phyloP scores from a whole-genome alignment of 2,888 invertebrate species.

The Linnaemya tessellans region DNA sequence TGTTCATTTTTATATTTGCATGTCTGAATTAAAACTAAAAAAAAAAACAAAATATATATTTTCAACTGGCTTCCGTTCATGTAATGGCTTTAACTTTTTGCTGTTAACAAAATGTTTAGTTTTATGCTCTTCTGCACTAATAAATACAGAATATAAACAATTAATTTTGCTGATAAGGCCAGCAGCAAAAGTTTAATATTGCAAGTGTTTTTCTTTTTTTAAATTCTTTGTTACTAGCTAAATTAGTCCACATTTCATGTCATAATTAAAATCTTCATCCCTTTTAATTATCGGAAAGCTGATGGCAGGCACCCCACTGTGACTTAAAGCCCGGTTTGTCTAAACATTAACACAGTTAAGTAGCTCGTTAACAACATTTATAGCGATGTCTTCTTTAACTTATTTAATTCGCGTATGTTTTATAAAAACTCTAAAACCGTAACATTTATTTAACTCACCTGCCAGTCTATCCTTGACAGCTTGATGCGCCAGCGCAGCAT shows the following conservation, averaged over 20 bases:
- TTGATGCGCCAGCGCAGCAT: constrained; percentile 90
- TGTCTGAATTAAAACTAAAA: neutral
- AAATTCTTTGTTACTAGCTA: neutral
- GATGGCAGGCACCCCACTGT: constrained; percentile 41
- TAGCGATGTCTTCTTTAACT: constrained; percentile 22
- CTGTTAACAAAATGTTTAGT: constrained; percentile 6
- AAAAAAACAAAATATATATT: neutral
- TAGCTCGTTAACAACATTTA: constrained; percentile 50
- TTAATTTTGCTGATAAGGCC: constrained; percentile 4
- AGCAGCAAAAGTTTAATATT: neutral
- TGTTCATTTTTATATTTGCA: neutral
- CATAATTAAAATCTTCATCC: constrained; percentile 37
- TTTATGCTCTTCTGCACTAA: constrained; percentile 23
- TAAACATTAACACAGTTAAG: constrained; percentile 59
- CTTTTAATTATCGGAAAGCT: constrained; percentile 17
- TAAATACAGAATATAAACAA: constrained; percentile 16
- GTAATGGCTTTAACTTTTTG: neutral
- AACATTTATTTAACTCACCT: constrained; percentile 85
- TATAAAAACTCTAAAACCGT: neutral
- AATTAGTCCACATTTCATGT: constrained; percentile 6
- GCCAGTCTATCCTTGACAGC: constrained; percentile 92
- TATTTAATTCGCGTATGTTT: neutral
- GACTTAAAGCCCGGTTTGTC: constrained; percentile 10
- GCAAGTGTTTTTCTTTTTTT: neutral
- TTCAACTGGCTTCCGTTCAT: neutral